phyloP scores from a whole-genome alignment of 2,113 vertebrate species.

The Microtus pennsylvanicus region DNA sequence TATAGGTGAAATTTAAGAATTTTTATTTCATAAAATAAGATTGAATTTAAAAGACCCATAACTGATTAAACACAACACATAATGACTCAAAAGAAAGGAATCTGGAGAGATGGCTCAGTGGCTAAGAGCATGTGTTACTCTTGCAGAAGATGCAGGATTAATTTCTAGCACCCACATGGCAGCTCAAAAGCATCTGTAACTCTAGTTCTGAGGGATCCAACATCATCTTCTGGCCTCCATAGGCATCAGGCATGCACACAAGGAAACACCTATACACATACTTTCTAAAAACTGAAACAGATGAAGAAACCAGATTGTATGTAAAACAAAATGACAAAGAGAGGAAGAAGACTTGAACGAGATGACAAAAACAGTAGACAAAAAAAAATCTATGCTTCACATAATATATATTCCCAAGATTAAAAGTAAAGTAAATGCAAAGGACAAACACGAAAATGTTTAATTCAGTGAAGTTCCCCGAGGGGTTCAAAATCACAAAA shows the following conservation, averaged over 20 bases:
- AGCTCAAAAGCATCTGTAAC: not conserved
- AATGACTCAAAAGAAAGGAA: too few relatives aligned
- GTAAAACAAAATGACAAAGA: not conserved
- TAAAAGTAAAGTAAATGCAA: too few relatives aligned
- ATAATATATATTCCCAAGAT: not conserved
- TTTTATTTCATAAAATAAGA: too few relatives aligned
- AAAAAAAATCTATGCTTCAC: not conserved
- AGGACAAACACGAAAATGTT: too few relatives aligned
- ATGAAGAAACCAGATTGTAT: conserved; percentile 25
- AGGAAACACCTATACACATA: not conserved
- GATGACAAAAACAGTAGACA: not conserved
- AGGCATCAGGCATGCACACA: not conserved
- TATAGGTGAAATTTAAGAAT: too few relatives aligned
- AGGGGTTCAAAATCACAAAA: too few relatives aligned
- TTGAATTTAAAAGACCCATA: too few relatives aligned
- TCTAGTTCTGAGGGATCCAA: not conserved
- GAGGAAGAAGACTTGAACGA: conserved; percentile 2
- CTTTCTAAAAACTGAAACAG: not conserved
- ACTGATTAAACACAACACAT: too few relatives aligned
- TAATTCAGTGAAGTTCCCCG: too few relatives aligned
- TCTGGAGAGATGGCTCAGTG: too few relatives aligned
- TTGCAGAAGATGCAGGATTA: too few relatives aligned
- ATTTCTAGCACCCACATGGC: not conserved
- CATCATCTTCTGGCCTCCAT: not conserved
- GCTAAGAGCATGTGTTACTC: too few relatives aligned